phyloP scores from a whole-genome alignment of 2,113 vertebrate genomes.

The Thryonomys swinderianus region DNA sequence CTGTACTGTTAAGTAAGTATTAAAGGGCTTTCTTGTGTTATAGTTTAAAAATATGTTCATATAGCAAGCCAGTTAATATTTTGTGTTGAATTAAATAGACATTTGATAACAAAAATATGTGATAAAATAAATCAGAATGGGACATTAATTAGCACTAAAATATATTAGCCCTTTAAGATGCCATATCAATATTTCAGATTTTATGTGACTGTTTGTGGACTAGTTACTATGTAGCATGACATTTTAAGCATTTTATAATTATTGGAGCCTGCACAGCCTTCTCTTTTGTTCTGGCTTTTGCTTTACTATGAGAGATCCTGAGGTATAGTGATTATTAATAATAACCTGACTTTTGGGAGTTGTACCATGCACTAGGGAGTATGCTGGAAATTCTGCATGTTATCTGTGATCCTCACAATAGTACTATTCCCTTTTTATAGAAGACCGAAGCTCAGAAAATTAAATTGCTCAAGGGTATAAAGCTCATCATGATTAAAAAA shows the following conservation, averaged over 20 bases:
- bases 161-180: slow-evolving; percentile 17
- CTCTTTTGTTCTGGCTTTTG: not conserved
- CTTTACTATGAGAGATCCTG: not conserved
- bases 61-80: slow-evolving; percentile 51
- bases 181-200: not conserved
- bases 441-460: not conserved
- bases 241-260: slow-evolving; percentile 2
- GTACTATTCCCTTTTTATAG: not conserved
- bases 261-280: not conserved
- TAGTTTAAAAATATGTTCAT: slow-evolving; percentile 47
- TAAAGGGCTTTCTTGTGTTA: slow-evolving; percentile 22
- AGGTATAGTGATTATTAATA: not conserved
- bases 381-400: not conserved
- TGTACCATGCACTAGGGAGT: not conserved
- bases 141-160: not conserved
- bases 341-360: not conserved
- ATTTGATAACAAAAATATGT: slow-evolving; percentile 50
- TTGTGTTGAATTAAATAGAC: slow-evolving; percentile 56
- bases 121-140: not conserved
- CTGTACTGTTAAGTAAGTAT: slow-evolving; percentile 56
- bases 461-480: not conserved
- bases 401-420: not conserved
- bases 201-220: not conserved
- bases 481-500: slow-evolving; percentile 3
- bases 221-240: not conserved